Evolutionary conservation across 2,797 vertebrate species (phyloP), one percentile per base, ranked within the genome.

Genomic region (Lophotriccus pileatus): DNA sequence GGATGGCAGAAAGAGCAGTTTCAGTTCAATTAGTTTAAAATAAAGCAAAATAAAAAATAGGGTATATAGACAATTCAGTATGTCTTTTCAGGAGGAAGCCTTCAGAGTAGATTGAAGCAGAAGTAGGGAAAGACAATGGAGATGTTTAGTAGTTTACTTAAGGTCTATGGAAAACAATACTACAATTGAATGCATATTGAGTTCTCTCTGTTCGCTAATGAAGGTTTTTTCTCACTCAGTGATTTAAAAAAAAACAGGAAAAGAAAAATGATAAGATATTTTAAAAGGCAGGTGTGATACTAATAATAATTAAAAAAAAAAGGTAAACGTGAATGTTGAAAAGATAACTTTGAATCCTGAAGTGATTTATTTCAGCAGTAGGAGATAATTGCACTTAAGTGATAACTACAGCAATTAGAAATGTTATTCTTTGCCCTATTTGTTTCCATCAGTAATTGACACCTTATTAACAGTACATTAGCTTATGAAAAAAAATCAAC

Each of bases 401-500:
- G 89, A 95, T 88, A 95, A 92, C 56, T 68, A 44, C 41, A 73
- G 84, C 59, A 92, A 77, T 95, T 95, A 81, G 47, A 92, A 69
- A 85, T 1, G 1, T 74, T 90, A 86, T 77, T 96, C 56, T 89
- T 94, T 81, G 69, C 75, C 89, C 76, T 84, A 34, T 88, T 95
- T 90, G 22, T 87, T 91, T 93, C n/a, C 62, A 85, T 55, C 7
- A 6, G 44, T 68, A 94, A 88, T 87, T 95, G 89, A 89, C 70
- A 92, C 56, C 67, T 95, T 82, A 96, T 95, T 96, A 94, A 64
- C 68, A 63, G 86, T 52, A 89, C 70, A 93, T 93, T 95, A 95
- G 39, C 73, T 68, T 55, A 85, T 39, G 49, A 64, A 75, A 85
- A 88, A 81, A 83, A 58, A 49, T 32, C 36, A 78, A 87, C 22